Base-by-base conservation (phyloP, 2,888 invertebrate genomes). In the Dicycla oo region DNA sequence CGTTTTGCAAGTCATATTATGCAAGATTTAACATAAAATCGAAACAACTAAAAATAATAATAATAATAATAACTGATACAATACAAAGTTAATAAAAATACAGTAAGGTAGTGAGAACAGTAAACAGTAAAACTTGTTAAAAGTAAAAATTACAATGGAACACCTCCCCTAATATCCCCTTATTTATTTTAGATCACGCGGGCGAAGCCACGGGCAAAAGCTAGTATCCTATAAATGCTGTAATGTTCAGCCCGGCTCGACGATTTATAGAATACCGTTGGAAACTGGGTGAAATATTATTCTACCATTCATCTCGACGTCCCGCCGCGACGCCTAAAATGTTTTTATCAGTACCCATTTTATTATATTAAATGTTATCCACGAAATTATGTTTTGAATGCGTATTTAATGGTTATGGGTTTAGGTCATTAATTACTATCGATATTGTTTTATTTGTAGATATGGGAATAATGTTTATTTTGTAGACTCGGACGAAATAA, bases 211-310 rank as follows among this genome's bases (percentile, higher is more conserved):
- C n/a, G n/a, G n/a, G n/a, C n/a, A n/a, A n/a, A n/a, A n/a, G n/a
- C n/a, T n/a, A n/a, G n/a, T n/a, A n/a, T 49, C 15, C 73, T 45
- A 18, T 38, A 71, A 80, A 47, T 47, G 38, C 53, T 80, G 45
- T 66, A 63, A n/a, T 53, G 38, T 67, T 74, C 43, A 47, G 30
- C 66, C 23, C 38, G 13, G 6, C 20, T n/a, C 47, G 26, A 54
- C 23, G 60, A 70, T 76, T 73, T 73, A 84, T 83, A 43, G 58
- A 58, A 18, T 13, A 53, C 20, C 11, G 53, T 13, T 30, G 54
- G 49, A 30, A 38, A 26, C 57, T 20, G 69, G 56, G 23, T 80
- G 76, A 83, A 73, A 83, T 75, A 81, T 80, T 62, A 61, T 20
- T n/a, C 54, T 11, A 49, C 53, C 67, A 66, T 75, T 75, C 47